A percentile compares a stretch with the other conserved stretches of the same genome.
Conservation (phyloP, 2,888 invertebrate species). For the Nemurella pictetii region DNA sequence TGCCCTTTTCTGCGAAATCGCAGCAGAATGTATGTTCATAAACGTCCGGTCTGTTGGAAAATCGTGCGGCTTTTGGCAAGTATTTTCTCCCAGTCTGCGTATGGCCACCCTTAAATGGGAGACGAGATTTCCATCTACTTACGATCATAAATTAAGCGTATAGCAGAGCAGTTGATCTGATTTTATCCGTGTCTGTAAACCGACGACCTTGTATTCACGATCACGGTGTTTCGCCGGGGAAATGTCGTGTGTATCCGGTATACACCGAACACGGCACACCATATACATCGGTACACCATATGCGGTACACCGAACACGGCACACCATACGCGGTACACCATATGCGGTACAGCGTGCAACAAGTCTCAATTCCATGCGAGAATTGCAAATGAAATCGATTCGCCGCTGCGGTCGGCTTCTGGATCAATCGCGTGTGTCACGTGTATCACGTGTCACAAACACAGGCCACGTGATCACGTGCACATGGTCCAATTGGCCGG, state of each 20-base stretch:
- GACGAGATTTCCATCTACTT: background rate
- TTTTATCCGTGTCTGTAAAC: background rate
- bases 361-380: background rate
- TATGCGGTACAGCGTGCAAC: too few species aligned
- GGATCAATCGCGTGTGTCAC: too few species aligned
- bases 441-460: background rate
- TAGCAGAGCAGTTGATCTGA: background rate
- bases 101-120: background rate
- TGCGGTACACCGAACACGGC: too few species aligned
- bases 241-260: background rate
- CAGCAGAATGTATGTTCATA: too few species aligned
- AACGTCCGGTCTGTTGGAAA: too few species aligned
- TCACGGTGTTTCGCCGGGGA: background rate
- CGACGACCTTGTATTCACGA: background rate
- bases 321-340: too few species aligned
- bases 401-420: background rate
- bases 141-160: too few species aligned
- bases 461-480: background rate
- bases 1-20: background rate
- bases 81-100: background rate
- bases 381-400: too few species aligned
- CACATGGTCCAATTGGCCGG: background rate
- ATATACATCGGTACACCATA: too few species aligned
- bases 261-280: background rate
- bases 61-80: background rate